phyloP scores from a whole-genome alignment of 2,113 vertebrate species.

The Cnemophilus loriae region DNA sequence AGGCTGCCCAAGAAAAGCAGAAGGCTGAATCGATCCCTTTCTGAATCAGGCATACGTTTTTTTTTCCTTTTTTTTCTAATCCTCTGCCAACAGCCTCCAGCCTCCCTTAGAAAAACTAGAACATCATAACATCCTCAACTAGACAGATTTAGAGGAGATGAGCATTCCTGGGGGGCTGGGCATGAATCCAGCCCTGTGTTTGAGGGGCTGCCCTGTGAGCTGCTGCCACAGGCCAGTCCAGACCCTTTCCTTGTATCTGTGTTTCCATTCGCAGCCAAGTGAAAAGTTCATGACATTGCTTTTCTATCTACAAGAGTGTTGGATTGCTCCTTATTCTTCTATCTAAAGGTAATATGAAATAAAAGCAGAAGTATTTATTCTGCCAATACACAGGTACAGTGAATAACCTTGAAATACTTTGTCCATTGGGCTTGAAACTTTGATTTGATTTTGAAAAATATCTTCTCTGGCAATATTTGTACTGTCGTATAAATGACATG shows the following conservation, averaged over 20 bases:
- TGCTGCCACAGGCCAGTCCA: neutral
- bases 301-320: neutral
- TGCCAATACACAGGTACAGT: neutral
- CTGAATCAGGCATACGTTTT: neutral
- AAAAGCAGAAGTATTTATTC: neutral
- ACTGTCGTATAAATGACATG: neutral
- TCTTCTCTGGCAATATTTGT: neutral
- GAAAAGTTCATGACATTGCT: neutral
- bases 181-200: neutral
- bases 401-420: slow-evolving; percentile 26
- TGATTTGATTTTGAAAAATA: neutral
- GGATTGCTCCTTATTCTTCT: neutral
- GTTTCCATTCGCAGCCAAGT: neutral
- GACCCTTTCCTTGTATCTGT: neutral
- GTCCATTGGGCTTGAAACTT: neutral
- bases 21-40: neutral
- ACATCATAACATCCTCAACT: neutral
- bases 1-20: neutral
- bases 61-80: neutral
- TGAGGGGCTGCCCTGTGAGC: neutral
- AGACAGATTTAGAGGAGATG: neutral
- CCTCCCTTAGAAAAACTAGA: neutral
- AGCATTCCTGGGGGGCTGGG: neutral
- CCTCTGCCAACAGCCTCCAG: neutral
- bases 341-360: neutral